Evolutionary conservation across 2,113 vertebrate genomes (phyloP), one percentile per base, ranked within the genome.

Genomic region (Cinclus mexicanus): DNA sequence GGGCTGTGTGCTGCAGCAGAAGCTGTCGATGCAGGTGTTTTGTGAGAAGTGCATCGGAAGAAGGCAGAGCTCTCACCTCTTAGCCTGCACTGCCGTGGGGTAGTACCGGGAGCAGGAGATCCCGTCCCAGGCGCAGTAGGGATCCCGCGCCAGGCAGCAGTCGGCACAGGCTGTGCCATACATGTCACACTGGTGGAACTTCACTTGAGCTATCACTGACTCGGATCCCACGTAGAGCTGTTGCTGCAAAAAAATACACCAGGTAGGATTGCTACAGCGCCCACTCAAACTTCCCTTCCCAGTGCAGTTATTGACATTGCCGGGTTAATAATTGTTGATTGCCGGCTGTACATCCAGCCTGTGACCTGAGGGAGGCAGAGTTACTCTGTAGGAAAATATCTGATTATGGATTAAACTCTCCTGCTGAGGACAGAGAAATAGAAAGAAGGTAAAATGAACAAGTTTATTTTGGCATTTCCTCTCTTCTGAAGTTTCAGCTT

Each of bases 111-210:
- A 99, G 93, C 99, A 99, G 92, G 99, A 98, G 80, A 98, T 96
- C 2, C 99, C 99, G 23, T 99, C 99, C 99, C 99, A 99, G 71
- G 99, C 99, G 12, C 99, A 99, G 97, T 99, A 99, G 0, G 99
- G 99, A 86, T 99, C 99, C 90, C 99, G 97, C 12, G 99, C 99
- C 10, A 99, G 98, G 89, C 99, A 99, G 95, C 99, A 99, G 91
- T 99, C 99, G 0, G 99, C 98, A 25, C 99, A 99, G 61, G 99
- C 99, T 0, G 98, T 98, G 26, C 99, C 99, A 1, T 99, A 99
- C 97, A 99, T 98, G 93, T 99, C 98, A 67, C 99, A 99, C 94
- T 99, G 99, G 95, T 99, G 99, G 94, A 99, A 98, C 80, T 98
- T 98, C 89, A 99, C 96, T 86, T 99, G 99, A 3, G 98, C 98